Evolutionary conservation across 1,140 invertebrate genomes (phyloP).

Genomic region (Drosophila rufa): DNA sequence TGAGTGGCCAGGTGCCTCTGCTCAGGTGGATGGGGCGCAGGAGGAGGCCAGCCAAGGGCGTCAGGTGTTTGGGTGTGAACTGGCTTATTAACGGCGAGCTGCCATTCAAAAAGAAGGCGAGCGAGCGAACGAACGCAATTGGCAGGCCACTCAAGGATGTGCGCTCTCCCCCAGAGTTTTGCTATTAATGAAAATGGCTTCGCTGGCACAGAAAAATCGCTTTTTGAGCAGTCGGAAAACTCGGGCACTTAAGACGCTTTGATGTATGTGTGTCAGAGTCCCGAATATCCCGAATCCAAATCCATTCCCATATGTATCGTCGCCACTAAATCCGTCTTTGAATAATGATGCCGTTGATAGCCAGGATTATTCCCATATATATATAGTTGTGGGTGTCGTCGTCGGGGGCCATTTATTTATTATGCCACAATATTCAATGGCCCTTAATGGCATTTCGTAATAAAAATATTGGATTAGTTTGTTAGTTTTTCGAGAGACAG

Average conservation of each 20-base stretch:
- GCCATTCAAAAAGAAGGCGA: conserved; percentile 9
- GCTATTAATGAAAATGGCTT: conserved; percentile 36
- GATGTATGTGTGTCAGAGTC: conserved; percentile 70
- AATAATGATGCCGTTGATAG: conserved; percentile 83
- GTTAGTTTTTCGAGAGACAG: conserved; percentile 61
- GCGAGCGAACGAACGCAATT: conserved; percentile 22
- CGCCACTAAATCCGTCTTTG: conserved; percentile 72
- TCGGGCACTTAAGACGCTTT: conserved; percentile 66
- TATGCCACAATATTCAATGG: conserved; percentile 84
- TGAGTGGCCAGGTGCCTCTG: conserved; percentile 15
- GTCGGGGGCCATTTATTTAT: conserved; percentile 83
- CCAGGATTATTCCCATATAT: conserved; percentile 59
- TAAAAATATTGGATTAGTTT: conserved; percentile 84
- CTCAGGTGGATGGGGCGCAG: not conserved
- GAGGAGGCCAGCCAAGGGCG: conserved; percentile 15
- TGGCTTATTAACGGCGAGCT: conserved; percentile 44
- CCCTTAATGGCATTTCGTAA: conserved; percentile 84
- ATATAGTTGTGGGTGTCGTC: conserved; percentile 27
- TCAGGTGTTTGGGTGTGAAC: conserved; percentile 51
- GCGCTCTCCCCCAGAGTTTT: not conserved
- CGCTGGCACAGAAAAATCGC: conserved; percentile 47
- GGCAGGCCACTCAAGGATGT: conserved; percentile 17
- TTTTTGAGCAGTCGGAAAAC: conserved; percentile 61
- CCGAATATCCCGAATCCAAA: not conserved
- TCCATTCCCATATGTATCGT: conserved; percentile 38